Evolutionary conservation across 2,888 invertebrate genomes (phyloP).

Genomic region (Noctua janthe): DNA sequence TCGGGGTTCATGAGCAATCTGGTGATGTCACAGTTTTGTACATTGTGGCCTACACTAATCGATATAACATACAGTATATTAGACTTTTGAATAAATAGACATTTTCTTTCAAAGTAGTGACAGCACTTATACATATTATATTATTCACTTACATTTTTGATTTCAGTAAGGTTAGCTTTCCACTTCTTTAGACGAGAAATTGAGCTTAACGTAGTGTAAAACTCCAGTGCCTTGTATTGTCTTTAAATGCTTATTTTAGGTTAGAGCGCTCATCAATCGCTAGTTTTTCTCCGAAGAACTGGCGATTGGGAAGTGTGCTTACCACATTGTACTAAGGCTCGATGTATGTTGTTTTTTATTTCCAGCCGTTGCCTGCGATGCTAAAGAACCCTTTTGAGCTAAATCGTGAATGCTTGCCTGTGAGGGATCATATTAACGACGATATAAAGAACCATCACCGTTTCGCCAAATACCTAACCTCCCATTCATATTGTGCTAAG

Average conservation of each 20-base stretch:
- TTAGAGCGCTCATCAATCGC: constrained; percentile 80
- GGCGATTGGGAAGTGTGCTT: constrained; percentile 83
- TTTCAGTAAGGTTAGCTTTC: constrained; percentile 71
- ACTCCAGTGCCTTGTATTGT: constrained; percentile 77
- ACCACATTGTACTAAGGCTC: constrained; percentile 88
- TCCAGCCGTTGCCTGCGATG: constrained; percentile 91
- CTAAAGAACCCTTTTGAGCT: constrained; percentile 90
- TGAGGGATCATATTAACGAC: constrained; percentile 90
- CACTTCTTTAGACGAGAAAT: constrained; percentile 66
- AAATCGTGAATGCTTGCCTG: constrained; percentile 91
- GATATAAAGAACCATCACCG: constrained; percentile 88
- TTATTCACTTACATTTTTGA: constrained; percentile 71
- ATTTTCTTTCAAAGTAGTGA: constrained; percentile 67
- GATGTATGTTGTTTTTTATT: constrained; percentile 91
- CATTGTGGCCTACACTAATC: constrained; percentile 78
- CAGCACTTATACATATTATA: constrained; percentile 72
- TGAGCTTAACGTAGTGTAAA: constrained; percentile 64
- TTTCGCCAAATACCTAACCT: constrained; percentile 88
- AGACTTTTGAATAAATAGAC: constrained; percentile 61
- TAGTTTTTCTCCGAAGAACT: constrained; percentile 79
- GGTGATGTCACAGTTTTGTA: constrained; percentile 79
- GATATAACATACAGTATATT: constrained; percentile 67
- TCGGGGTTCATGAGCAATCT: constrained; percentile 74
- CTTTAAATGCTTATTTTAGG: constrained; percentile 86
- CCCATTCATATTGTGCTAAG: constrained; percentile 89